These are phyloP conservation scores for Drosophila subobscura DNA, from an alignment of 1,140 invertebrate species.

Conservation along the genomic window DNA sequence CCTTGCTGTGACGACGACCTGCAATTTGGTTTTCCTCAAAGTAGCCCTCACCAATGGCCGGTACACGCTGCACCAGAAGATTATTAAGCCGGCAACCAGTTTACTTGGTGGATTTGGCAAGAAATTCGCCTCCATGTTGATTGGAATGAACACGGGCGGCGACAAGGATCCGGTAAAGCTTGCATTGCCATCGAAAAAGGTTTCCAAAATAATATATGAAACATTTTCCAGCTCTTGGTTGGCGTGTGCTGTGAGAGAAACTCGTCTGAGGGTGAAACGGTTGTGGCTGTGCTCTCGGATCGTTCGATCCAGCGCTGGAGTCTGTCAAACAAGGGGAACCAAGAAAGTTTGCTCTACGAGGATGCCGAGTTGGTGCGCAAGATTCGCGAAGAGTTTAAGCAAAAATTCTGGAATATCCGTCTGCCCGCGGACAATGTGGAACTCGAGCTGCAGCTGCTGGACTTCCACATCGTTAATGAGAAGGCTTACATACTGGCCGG, in stretches of 20 bases:
- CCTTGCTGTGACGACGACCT: conserved; percentile 95
- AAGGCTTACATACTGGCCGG: conserved; percentile 90
- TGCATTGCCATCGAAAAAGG: not conserved
- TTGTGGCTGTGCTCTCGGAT: conserved; percentile 74
- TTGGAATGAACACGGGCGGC: conserved; percentile 90
- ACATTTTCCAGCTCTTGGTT: conserved; percentile 55
- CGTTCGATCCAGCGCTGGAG: conserved; percentile 76
- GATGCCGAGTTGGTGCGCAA: conserved; percentile 70
- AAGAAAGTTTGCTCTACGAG: conserved; percentile 76
- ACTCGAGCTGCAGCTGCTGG: conserved; percentile 86
- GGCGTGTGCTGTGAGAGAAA: conserved; percentile 68
- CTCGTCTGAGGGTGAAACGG: conserved; percentile 37
- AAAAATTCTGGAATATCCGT: conserved; percentile 76
- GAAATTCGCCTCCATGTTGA: conserved; percentile 93
- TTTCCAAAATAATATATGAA: not conserved
- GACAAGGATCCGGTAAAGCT: conserved; percentile 90
- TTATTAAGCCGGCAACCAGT: conserved; percentile 90
- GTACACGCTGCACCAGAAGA: conserved; percentile 88
- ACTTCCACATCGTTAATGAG: conserved; percentile 88
- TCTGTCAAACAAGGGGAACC: conserved; percentile 67
- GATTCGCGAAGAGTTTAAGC: conserved; percentile 74
- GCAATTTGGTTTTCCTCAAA: conserved; percentile 92
- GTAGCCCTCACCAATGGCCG: conserved; percentile 86
- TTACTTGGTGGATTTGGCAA: conserved; percentile 94
- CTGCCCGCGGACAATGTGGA: conserved; percentile 69